Percentiles rank a stretch among this genome's conserved stretches.
phyloP scores from a whole-genome alignment of 92 coral and sea anemone species.

The Phenganax marumi region DNA sequence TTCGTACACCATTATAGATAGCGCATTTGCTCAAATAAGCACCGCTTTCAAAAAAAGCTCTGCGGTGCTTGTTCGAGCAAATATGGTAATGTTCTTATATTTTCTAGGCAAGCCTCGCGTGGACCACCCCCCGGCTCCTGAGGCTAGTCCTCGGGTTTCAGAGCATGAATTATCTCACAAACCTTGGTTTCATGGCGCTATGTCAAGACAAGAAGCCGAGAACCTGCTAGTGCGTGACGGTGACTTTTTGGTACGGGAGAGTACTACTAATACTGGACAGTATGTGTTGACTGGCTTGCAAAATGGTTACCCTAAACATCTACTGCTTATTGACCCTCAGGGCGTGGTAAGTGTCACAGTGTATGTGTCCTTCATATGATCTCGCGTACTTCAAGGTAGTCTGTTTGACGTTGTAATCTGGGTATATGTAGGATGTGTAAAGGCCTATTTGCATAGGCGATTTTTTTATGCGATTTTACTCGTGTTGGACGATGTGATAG shows the following conservation, averaged over 20 bases:
- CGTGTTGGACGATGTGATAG: too few relatives aligned
- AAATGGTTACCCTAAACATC: conserved; percentile 72
- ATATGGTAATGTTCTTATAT: too few relatives aligned
- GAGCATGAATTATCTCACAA: conserved; percentile 37
- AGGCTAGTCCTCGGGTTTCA: background rate
- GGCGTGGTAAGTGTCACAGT: conserved; percentile 67
- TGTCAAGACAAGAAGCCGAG: conserved; percentile 87
- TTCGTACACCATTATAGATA: too few relatives aligned
- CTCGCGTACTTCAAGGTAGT: background rate
- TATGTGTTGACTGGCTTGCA: conserved; percentile 90
- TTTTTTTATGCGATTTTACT: too few relatives aligned
- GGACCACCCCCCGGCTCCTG: background rate
- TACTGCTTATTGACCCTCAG: conserved; percentile 85
- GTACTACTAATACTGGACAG: conserved; percentile 90
- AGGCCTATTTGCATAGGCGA: too few relatives aligned
- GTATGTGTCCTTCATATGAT: background rate
- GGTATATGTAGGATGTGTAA: too few relatives aligned
- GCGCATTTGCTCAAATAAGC: too few relatives aligned
- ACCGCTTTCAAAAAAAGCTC: too few relatives aligned
- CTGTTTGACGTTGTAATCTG: background rate
- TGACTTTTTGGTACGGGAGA: conserved; percentile 90
- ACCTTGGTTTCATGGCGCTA: conserved; percentile 89
- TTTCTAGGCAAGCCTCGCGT: background rate
- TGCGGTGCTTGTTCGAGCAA: too few relatives aligned
- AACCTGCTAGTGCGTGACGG: conserved; percentile 84